Evolutionary conservation across 2,113 vertebrate species (phyloP).

Genomic region (Malurus alboscapulatus): DNA sequence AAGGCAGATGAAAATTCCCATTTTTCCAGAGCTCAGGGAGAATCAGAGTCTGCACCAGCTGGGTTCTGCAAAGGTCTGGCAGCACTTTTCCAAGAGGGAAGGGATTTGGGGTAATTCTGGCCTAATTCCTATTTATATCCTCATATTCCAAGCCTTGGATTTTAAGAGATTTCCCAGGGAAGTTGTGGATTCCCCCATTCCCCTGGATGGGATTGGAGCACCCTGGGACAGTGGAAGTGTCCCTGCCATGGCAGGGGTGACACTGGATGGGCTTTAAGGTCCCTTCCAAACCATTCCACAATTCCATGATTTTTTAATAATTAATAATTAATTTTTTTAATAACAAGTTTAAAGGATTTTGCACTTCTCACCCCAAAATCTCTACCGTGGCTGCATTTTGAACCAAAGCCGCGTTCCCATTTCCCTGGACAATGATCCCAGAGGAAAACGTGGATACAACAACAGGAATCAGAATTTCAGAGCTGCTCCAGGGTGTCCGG

Average conservation of each 20-base stretch:
- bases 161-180: background rate
- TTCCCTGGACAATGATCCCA: background rate
- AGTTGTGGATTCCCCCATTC: background rate
- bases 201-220: background rate
- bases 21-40: background rate
- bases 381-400: background rate
- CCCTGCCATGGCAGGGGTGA: background rate
- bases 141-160: background rate
- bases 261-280: background rate
- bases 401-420: background rate
- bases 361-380: background rate
- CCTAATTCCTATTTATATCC: background rate
- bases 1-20: background rate
- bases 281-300: background rate
- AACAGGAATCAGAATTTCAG: background rate
- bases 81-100: background rate
- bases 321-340: too few species aligned
- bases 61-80: background rate
- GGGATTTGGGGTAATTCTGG: background rate
- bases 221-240: background rate
- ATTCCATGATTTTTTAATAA: background rate
- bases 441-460: background rate
- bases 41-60: background rate
- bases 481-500: constrained; percentile 13
- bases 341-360: background rate